Conservation (phyloP, 2,113 vertebrate species). For the Coptodon rendalli region DNA sequence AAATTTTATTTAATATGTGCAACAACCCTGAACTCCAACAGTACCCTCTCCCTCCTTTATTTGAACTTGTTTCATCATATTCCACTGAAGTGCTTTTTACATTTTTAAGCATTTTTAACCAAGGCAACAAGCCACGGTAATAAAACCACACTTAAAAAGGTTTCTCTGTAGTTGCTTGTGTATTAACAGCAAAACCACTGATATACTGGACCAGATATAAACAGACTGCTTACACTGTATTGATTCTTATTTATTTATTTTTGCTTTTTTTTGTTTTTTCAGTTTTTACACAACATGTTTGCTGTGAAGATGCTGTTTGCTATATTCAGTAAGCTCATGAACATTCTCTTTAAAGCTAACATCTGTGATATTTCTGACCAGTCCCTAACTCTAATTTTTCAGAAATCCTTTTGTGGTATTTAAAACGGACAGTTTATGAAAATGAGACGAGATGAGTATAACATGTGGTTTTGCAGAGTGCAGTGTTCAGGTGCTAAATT, state of each 20-base stretch:
- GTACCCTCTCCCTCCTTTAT: not conserved
- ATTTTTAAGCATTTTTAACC: not conserved
- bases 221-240: not conserved
- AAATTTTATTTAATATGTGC: not conserved
- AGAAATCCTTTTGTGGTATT: not conserved
- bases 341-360: not conserved
- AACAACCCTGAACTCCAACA: not conserved
- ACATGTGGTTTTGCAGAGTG: not conserved
- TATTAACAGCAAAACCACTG: not conserved
- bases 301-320: not conserved
- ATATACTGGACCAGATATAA: not conserved
- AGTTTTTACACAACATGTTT: not conserved
- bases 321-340: not conserved
- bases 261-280: fast-evolving
- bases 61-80: not conserved
- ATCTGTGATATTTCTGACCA: not conserved
- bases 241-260: not conserved
- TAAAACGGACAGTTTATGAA: not conserved
- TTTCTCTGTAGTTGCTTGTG: not conserved
- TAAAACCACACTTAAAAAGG: not conserved
- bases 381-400: not conserved
- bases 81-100: not conserved
- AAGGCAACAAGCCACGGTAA: not conserved
- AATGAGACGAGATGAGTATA: not conserved
- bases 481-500: not conserved